A percentile compares a stretch with the other conserved stretches of the same genome.
Evolutionary conservation across 92 coral and sea anemone genomes (phyloP).

Genomic region (Porites evermanni): DNA sequence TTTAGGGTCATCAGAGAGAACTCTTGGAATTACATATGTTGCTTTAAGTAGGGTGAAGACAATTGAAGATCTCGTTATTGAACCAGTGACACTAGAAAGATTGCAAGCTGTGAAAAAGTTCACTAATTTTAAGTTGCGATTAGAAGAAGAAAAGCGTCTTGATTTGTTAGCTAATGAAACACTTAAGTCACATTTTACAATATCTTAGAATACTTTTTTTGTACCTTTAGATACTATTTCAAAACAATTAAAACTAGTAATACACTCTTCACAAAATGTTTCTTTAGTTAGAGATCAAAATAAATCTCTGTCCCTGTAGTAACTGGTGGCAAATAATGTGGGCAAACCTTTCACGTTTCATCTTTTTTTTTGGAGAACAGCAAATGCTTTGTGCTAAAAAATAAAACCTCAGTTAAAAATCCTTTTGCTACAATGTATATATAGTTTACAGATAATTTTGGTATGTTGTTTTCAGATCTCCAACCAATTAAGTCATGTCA

Average conservation of each 20-base stretch:
- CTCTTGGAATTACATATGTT: conserved; percentile 67
- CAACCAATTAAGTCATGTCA: conserved; percentile 27
- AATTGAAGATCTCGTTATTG: conserved; percentile 44
- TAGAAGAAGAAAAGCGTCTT: no score
- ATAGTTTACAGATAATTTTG: conserved; percentile 1
- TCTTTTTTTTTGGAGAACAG: not conserved
- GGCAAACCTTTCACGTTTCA: conserved; percentile 6
- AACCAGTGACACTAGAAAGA: conserved; percentile 38
- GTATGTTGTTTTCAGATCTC: conserved; percentile 16
- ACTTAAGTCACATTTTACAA: not conserved
- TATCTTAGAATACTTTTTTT: not conserved
- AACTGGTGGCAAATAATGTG: conserved; percentile 11
- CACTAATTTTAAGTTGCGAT: conserved; percentile 10
- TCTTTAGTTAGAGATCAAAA: conserved; percentile 18
- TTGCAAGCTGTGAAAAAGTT: conserved; percentile 36
- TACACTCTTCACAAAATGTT: conserved; percentile 6
- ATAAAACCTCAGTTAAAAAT: not conserved
- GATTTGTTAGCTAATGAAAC: no score
- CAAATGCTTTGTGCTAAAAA: conserved; percentile 19
- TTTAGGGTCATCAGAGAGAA: conserved; percentile 53
- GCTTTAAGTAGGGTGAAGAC: conserved; percentile 58
- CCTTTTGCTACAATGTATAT: not conserved
- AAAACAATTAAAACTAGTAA: not conserved
- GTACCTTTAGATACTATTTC: not conserved
- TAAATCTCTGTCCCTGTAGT: conserved; percentile 16